Evolutionary conservation across 1,140 invertebrate genomes (phyloP).

Genomic region (Euura lappo): DNA sequence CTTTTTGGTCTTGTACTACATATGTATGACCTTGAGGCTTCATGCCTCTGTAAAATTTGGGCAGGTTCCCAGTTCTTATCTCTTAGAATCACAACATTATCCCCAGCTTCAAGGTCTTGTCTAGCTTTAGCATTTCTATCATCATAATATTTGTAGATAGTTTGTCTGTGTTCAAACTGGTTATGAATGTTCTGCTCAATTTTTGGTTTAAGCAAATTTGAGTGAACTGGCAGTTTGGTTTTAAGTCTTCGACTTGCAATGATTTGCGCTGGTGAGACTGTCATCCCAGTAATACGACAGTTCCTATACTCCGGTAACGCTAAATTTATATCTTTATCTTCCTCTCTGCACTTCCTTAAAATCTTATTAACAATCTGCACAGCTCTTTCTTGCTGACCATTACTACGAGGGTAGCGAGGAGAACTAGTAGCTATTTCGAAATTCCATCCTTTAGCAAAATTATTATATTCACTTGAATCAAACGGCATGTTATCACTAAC

Average conservation of each 20-base stretch:
- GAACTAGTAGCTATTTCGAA: conserved; percentile 48
- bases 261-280: conserved; percentile 26
- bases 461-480: conserved; percentile 42
- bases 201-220: not conserved
- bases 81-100: not conserved
- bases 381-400: conserved; percentile 48
- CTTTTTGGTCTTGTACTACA: not conserved
- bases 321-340: conserved; percentile 21
- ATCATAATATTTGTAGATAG: not conserved
- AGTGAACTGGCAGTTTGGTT: conserved; percentile 22
- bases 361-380: conserved; percentile 49
- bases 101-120: not conserved
- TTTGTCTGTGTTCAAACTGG: not conserved
- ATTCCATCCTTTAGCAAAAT: conserved; percentile 50
- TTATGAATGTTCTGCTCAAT: not conserved
- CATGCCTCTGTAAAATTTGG: not conserved
- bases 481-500: conserved; percentile 53
- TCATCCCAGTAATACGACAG: conserved; percentile 17
- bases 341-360: conserved; percentile 35
- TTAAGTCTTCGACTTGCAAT: conserved; percentile 22
- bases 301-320: conserved; percentile 24
- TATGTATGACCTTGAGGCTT: not conserved
- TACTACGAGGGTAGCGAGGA: conserved; percentile 48
- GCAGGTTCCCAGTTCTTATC: not conserved
- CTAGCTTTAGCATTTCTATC: not conserved